Evolutionary conservation across 2,888 invertebrate genomes (phyloP).

Genomic region (Gasteruption jaculator): DNA sequence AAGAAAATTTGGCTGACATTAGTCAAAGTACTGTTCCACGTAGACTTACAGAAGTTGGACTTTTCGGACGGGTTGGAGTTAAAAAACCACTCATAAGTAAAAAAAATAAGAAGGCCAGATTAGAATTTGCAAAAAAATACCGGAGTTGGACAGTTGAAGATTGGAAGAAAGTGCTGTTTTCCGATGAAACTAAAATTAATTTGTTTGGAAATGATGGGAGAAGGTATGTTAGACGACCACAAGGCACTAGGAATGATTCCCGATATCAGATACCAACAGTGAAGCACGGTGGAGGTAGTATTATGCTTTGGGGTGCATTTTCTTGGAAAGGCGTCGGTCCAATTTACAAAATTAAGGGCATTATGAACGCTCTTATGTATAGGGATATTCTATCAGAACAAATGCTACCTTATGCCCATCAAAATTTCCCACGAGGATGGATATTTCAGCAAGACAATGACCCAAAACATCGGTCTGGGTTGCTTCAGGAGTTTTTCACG

Average conservation of each 20-base stretch:
- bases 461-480: slow-evolving; percentile 10
- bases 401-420: slow-evolving; percentile 16
- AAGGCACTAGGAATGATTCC: slow-evolving; percentile 9
- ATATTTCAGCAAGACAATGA: slow-evolving; percentile 18
- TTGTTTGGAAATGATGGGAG: slow-evolving; percentile 17
- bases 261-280: slow-evolving; percentile 18
- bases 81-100: slow-evolving; percentile 14
- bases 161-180: slow-evolving; percentile 15
- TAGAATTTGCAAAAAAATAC: slow-evolving; percentile 18
- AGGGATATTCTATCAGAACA: slow-evolving; percentile 15
- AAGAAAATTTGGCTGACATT: slow-evolving; percentile 17
- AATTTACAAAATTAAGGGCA: slow-evolving; percentile 15
- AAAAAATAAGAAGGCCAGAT: slow-evolving; percentile 14
- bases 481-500: slow-evolving; percentile 5
- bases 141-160: slow-evolving; percentile 12
- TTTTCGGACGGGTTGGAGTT: slow-evolving; percentile 13
- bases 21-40: slow-evolving; percentile 13
- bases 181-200: slow-evolving; percentile 19
- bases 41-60: slow-evolving; percentile 11
- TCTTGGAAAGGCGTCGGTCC: slow-evolving; percentile 15
- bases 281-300: slow-evolving; percentile 15
- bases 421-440: slow-evolving; percentile 8
- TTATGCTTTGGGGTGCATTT: slow-evolving; percentile 16
- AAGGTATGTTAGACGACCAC: slow-evolving; percentile 10
- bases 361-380: slow-evolving; percentile 15